Evolutionary conservation across 2,888 invertebrate species (phyloP).

Genomic region (Kuschelorhynchus macadamiae): DNA sequence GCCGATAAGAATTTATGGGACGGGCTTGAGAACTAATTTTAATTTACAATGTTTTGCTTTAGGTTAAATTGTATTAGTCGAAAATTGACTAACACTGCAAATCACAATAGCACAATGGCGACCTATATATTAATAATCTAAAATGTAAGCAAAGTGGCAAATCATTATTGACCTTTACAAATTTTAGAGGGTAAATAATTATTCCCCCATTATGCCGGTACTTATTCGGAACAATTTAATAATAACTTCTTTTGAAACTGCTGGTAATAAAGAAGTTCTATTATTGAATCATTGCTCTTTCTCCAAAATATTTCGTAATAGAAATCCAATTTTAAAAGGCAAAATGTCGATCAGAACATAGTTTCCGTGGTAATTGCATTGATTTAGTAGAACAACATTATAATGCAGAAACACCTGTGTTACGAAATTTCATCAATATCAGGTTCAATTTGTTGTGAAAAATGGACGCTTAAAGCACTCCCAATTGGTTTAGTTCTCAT

Average conservation of each 20-base stretch:
- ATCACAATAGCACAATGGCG: neutral
- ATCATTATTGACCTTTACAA: conserved; percentile 21
- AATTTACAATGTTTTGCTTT: too few species aligned
- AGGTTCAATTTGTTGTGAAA: conserved; percentile 28
- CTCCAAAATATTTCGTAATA: conserved; percentile 8
- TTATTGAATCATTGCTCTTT: conserved; percentile 22
- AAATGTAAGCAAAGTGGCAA: neutral
- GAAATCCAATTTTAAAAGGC: conserved; percentile 28
- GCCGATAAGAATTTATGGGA: too few species aligned
- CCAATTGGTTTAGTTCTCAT: conserved; percentile 17
- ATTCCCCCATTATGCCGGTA: conserved; percentile 7
- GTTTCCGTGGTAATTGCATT: conserved; percentile 29
- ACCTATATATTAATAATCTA: neutral
- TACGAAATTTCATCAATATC: conserved; percentile 34
- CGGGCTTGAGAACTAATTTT: too few species aligned
- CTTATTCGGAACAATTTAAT: conserved; percentile 17
- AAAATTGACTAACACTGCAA: too few species aligned
- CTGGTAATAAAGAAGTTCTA: conserved; percentile 8
- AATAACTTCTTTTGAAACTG: conserved; percentile 25
- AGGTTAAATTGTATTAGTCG: too few species aligned
- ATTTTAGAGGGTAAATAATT: conserved; percentile 15
- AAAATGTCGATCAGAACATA: conserved; percentile 32
- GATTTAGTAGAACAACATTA: conserved; percentile 24
- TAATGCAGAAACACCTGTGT: conserved; percentile 31
- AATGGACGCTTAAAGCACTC: conserved; percentile 27